Conservation (phyloP, 2,888 invertebrate genomes). For the Parnassius smintheus region DNA sequence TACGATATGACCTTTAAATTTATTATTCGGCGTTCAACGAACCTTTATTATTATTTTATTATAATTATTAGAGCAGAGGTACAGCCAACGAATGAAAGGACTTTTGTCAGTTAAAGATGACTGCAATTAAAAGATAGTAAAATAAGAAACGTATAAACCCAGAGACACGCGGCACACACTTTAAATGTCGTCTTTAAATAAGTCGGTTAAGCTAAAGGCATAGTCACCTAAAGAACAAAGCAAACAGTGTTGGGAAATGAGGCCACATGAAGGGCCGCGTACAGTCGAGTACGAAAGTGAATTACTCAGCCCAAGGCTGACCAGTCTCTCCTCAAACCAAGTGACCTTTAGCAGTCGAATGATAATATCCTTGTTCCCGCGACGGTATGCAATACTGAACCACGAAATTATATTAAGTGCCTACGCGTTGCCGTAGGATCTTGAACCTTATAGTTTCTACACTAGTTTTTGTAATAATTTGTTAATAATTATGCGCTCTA, state of each 20-base stretch:
- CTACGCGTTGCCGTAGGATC: conserved; percentile 21
- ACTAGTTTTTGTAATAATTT: conserved; percentile 11
- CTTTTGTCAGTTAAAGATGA: not conserved
- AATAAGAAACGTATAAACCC: conserved; percentile 3
- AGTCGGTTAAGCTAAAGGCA: conserved; percentile 15
- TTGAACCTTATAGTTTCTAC: not conserved
- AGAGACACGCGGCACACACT: not conserved
- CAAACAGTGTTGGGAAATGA: conserved; percentile 68
- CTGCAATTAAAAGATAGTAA: not conserved
- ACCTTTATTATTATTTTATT: too few species aligned
- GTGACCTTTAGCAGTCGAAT: conserved; percentile 73
- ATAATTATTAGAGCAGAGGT: too few species aligned
- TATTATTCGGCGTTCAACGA: too few species aligned
- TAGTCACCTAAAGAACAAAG: conserved; percentile 51
- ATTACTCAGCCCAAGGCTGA: conserved; percentile 75
- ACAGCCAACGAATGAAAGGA: too few species aligned
- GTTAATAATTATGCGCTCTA: conserved; percentile 7
- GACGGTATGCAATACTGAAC: conserved; percentile 55
- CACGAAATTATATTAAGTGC: conserved; percentile 48
- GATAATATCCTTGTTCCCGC: conserved; percentile 77
- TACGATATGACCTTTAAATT: too few species aligned
- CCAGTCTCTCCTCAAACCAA: conserved; percentile 76
- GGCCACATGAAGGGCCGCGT: conserved; percentile 72
- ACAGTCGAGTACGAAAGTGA: conserved; percentile 71
- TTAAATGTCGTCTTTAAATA: conserved; percentile 6